Evolutionary conservation across 2,113 vertebrate species (phyloP), one percentile per base, ranked within the genome.

Genomic region (Cavia aperea): DNA sequence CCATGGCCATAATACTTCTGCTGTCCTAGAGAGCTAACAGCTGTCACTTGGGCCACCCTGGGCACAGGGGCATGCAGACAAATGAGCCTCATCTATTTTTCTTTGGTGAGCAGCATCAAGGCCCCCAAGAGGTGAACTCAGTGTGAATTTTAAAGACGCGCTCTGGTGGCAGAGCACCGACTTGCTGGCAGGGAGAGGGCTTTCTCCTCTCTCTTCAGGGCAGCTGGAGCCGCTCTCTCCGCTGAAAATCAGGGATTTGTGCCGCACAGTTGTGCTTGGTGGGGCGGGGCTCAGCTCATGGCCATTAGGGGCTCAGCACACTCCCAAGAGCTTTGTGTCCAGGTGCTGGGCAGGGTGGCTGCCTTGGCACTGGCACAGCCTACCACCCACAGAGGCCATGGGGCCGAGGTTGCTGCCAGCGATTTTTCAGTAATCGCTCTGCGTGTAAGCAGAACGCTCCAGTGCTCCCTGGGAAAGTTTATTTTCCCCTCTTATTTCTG

Each of bases 181-280:
- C 54, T n/a, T 7, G 83, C 68, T 72, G 60, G n/a, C 13, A 58
- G 83, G 86, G 66, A 75, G 89, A 91, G n/a, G 62, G 51, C 49
- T 84, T 72, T 88, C 36, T 75, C 58, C 36, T 23, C 82, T 81
- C 77, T 85, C 81, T 94, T 49, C 65, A 16, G 83, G 4, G 21
- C 58, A 86, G 54, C 90, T 86, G 70, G 79, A 95, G 93, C 65
- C 10, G 81, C 43, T 92, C 89, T 21, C 92, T 91, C 93, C 92
- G 54, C 12, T 68, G 82, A 90, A 95, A 95, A 81, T 85, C 15
- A 63, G 82, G 92, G 93, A 95, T 96, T 94, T 89, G 75, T 95
- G 93, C 92, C 12, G 58, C 65, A 12, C 0, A 21, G 36, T 4
- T 93, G 86, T 79, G 86, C 91, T 88, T 19, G 56, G 82, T 51